These are phyloP conservation scores for Musca domestica DNA, from an alignment of 1,140 invertebrate genomes.

Conservation along the genomic window DNA sequence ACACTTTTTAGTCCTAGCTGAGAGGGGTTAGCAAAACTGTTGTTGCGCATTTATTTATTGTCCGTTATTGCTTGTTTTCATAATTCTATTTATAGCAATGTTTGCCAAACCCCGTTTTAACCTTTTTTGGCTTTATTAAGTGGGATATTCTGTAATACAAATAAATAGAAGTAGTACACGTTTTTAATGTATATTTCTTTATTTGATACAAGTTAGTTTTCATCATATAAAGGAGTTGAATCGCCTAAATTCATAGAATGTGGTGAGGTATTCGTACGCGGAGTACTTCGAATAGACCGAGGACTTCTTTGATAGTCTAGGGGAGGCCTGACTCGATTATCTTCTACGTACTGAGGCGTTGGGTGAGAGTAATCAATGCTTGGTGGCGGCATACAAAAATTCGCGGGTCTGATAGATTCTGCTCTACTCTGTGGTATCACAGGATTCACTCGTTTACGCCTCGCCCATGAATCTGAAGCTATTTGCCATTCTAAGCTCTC, in stretches of 20 bases:
- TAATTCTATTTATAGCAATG: too few species aligned
- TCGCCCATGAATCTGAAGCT: constrained; percentile 49
- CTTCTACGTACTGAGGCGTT: constrained; percentile 51
- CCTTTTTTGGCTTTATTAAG: too few species aligned
- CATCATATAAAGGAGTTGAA: constrained; percentile 86
- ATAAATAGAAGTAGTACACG: too few species aligned
- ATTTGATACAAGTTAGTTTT: constrained; percentile 53
- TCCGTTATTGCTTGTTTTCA: too few species aligned
- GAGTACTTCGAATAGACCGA: constrained; percentile 68
- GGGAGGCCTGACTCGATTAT: constrained; percentile 42
- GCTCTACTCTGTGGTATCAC: background rate
- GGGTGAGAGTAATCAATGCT: constrained; percentile 23
- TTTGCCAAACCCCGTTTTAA: too few species aligned
- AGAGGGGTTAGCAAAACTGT: too few species aligned
- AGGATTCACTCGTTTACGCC: constrained; percentile 33
- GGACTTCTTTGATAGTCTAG: constrained; percentile 47
- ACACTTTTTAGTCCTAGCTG: too few species aligned
- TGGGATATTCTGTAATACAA: too few species aligned
- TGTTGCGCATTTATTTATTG: too few species aligned
- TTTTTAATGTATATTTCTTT: background rate
- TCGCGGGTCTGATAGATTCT: constrained; percentile 13
- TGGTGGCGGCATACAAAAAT: constrained; percentile 14
- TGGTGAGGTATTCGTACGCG: constrained; percentile 79
- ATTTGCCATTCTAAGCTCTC: constrained; percentile 48
- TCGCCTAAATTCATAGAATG: constrained; percentile 85